A percentile compares a stretch with the other conserved stretches of the same genome.
These are phyloP conservation scores for Tiliacea citrago DNA, from an alignment of 2,888 invertebrate species.

Conservation along the genomic window DNA sequence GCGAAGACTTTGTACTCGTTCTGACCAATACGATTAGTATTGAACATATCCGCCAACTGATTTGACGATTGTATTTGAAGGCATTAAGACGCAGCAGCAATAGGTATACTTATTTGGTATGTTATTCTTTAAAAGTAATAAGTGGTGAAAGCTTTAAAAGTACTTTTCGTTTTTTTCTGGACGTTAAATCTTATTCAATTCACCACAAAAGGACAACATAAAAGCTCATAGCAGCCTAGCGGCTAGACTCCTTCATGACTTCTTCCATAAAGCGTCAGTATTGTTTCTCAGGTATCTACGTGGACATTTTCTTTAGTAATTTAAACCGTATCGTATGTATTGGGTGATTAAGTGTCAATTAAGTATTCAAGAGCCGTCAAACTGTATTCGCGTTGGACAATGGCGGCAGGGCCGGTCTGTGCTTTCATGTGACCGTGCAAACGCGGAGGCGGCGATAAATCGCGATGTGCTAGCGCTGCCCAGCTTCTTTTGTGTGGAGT, in stretches of 20 bases:
- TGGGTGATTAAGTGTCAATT: constrained; percentile 66
- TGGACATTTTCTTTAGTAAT: constrained; percentile 33
- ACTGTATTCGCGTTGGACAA: constrained; percentile 64
- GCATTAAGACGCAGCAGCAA: neutral
- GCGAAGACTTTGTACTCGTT: neutral
- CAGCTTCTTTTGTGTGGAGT: constrained; percentile 66
- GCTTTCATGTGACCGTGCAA: constrained; percentile 74
- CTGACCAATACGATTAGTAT: neutral
- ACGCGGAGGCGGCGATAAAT: constrained; percentile 71
- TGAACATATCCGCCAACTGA: neutral
- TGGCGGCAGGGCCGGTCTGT: constrained; percentile 50
- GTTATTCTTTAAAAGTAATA: neutral
- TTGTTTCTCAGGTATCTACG: constrained; percentile 7
- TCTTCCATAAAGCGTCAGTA: constrained; percentile 9
- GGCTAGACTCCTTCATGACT: neutral
- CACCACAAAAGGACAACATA: neutral
- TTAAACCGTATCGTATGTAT: constrained; percentile 28
- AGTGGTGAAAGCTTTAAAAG: neutral
- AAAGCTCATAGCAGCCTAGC: neutral
- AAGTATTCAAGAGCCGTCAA: constrained; percentile 70
- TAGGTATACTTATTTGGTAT: neutral
- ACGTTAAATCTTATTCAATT: neutral
- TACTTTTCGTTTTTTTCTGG: neutral
- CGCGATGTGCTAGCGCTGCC: constrained; percentile 68
- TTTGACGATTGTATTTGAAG: neutral